Percentiles rank a stretch among this genome's conserved stretches.
Conservation (phyloP, 2,888 invertebrate genomes). For the Anarsia innoxiella region DNA sequence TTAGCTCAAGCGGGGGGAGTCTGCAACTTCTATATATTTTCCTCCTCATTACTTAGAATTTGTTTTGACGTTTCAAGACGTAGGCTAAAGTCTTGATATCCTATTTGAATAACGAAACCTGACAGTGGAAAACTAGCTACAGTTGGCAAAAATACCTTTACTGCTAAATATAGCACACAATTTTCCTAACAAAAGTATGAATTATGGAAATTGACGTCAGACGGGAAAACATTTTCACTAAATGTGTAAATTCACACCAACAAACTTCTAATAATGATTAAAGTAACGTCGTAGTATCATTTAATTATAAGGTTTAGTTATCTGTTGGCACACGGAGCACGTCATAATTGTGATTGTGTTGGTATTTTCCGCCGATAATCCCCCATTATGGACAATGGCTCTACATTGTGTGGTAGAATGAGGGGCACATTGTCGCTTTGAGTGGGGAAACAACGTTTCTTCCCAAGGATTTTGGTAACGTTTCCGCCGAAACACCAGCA, state of each 20-base stretch:
- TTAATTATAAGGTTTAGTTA: conserved; percentile 1
- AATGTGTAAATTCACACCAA: too few species aligned
- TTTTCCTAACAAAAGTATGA: too few species aligned
- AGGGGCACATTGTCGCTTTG: conserved; percentile 25
- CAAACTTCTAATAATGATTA: too few species aligned
- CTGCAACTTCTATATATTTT: conserved; percentile 43
- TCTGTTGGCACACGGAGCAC: conserved; percentile 14
- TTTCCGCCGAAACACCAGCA: conserved; percentile 22
- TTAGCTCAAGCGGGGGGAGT: conserved; percentile 37
- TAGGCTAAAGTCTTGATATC: background rate
- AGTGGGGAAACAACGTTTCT: conserved; percentile 26
- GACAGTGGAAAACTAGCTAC: too few species aligned
- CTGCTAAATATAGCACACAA: too few species aligned
- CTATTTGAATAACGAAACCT: too few species aligned
- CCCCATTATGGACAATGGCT: conserved; percentile 37
- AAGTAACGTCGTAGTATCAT: background rate
- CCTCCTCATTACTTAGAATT: conserved; percentile 45
- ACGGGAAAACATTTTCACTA: too few species aligned
- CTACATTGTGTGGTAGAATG: conserved; percentile 33
- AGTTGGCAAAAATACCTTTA: too few species aligned
- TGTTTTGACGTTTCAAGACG: conserved; percentile 39
- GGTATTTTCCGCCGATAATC: conserved; percentile 30
- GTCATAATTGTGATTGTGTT: conserved; percentile 17
- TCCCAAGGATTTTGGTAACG: conserved; percentile 22
- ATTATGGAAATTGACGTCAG: too few species aligned